phyloP scores from a whole-genome alignment of 2,888 invertebrate species.

The Endomychus coccineus region DNA sequence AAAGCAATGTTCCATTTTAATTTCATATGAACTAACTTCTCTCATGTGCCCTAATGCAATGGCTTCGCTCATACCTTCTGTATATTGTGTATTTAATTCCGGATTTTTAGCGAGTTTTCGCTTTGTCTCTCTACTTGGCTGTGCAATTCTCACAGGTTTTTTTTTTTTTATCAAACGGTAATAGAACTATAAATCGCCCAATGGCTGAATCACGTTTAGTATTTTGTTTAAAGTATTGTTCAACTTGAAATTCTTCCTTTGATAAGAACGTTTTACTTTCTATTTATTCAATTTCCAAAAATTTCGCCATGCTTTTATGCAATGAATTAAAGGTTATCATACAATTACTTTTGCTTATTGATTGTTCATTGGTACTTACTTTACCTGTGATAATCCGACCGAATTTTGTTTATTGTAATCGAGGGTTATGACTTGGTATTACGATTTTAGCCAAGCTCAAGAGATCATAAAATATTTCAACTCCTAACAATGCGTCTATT shows the following conservation, averaged over 20 bases:
- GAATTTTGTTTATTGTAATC: constrained; percentile 4
- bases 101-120: neutral
- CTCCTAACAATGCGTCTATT: constrained; percentile 6
- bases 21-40: neutral
- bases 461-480: constrained; percentile 2
- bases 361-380: neutral
- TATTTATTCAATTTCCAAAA: neutral
- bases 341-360: neutral
- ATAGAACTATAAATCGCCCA: neutral
- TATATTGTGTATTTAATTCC: neutral
- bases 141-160: neutral
- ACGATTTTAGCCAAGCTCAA: neutral
- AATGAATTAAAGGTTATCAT: neutral
- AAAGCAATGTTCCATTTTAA: neutral
- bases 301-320: neutral
- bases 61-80: neutral
- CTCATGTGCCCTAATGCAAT: neutral
- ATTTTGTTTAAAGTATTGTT: neutral
- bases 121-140: neutral
- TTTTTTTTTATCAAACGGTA: neutral
- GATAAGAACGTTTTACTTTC: neutral
- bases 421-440: neutral
- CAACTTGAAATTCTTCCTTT: neutral
- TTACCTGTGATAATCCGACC: constrained; percentile 5
- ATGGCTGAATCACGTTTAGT: neutral